Percentiles rank a stretch among this genome's conserved stretches.
These are phyloP conservation scores for Beroe ovata DNA, from an alignment of 37 sponge, comb jelly and placozoan species.

Conservation along the genomic window DNA sequence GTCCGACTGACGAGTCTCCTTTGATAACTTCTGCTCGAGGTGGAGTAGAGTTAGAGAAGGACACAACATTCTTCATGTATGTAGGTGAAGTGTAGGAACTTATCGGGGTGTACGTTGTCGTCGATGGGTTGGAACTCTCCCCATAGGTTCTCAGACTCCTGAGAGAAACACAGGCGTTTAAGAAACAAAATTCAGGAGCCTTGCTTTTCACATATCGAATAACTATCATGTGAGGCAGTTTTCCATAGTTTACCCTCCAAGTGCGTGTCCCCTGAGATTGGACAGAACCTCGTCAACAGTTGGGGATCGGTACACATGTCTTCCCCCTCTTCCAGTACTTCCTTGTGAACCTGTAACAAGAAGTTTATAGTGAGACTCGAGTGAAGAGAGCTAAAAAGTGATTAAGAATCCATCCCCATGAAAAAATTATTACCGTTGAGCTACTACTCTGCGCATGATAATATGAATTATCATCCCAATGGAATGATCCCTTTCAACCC, in stretches of 20 bases:
- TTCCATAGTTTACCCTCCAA: conserved; percentile 3
- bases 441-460: too few relatives aligned
- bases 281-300: conserved; percentile 65
- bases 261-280: conserved; percentile 28
- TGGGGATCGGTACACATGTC: conserved; percentile 36
- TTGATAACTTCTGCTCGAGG: background rate
- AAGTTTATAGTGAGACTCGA: too few relatives aligned
- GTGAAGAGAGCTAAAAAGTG: too few relatives aligned
- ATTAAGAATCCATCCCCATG: too few relatives aligned
- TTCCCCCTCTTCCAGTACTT: background rate
- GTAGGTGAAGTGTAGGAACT: conserved; percentile 37
- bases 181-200: too few relatives aligned
- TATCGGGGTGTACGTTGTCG: background rate
- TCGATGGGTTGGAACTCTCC: conserved; percentile 18
- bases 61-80: conserved; percentile 20
- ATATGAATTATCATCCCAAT: too few relatives aligned
- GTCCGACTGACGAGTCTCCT: too few relatives aligned
- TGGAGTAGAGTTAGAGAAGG: background rate
- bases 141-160: conserved; percentile 38
- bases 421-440: too few relatives aligned
- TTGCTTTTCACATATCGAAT: too few relatives aligned
- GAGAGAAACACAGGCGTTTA: too few relatives aligned
- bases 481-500: too few relatives aligned
- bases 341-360: conserved; percentile 19
- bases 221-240: too few relatives aligned